Evolutionary conservation across 2,888 invertebrate species (phyloP).

Genomic region (Acanthosepion esculentum): DNA sequence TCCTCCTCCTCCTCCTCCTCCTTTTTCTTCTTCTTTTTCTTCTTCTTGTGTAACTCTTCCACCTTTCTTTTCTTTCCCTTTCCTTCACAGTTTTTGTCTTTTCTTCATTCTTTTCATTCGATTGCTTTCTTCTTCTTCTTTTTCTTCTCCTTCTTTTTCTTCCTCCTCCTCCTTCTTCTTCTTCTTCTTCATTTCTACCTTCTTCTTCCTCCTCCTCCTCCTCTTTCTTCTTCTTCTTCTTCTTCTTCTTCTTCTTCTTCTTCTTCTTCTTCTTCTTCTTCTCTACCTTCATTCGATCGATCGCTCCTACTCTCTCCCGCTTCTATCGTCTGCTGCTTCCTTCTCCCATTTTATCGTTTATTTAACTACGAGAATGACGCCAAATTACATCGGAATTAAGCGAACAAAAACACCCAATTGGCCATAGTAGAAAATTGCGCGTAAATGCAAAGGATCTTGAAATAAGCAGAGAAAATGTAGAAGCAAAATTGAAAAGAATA

Average conservation of each 20-base stretch:
- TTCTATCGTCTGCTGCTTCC: background rate
- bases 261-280: background rate
- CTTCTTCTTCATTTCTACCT: background rate
- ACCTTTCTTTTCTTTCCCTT: background rate
- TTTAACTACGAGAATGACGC: background rate
- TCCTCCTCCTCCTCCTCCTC: too few species aligned
- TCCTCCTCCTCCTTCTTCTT: background rate
- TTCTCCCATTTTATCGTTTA: background rate
- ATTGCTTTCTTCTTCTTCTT: too few species aligned
- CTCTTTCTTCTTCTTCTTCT: background rate
- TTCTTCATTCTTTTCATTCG: too few species aligned
- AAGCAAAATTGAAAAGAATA: background rate
- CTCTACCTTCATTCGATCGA: background rate
- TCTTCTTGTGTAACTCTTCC: too few species aligned
- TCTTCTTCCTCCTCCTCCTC: background rate
- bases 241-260: background rate
- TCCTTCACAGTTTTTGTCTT: background rate
- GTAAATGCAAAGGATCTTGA: background rate
- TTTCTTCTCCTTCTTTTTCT: background rate
- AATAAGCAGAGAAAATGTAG: background rate
- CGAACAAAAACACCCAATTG: background rate
- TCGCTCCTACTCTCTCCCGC: background rate
- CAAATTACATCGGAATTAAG: background rate
- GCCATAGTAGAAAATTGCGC: background rate
- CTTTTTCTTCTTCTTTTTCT: background rate